Evolutionary conservation across 1,140 invertebrate species (phyloP), one percentile per base, ranked within the genome.

Genomic region (Macrostomum lignano): DNA sequence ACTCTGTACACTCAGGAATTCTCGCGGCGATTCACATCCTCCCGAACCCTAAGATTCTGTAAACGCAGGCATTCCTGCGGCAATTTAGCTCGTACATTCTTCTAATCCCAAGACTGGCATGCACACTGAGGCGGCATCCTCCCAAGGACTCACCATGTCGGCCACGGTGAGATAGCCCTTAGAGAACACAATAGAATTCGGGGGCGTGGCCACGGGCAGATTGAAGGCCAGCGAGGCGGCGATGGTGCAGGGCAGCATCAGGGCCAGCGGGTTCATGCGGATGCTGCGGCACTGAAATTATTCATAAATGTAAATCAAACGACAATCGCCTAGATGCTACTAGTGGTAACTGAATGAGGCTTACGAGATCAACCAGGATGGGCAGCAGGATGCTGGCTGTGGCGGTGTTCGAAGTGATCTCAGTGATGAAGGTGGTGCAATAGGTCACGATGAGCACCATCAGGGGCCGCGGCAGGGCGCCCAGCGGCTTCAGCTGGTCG

Each of bases 111-210:
- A 26, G 17, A 3, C 26, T n/a, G 9, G n/a, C 1, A 14, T 13
- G 19, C 11, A 3, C 22, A n/a, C n/a, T n/a, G n/a, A n/a, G n/a
- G n/a, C n/a, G n/a, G n/a, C n/a, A n/a, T 7, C 21, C 4, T 17
- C 19, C 9, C 24, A 11, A 25, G 21, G 19, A 21, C 45, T 44
- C 41, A 56, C 43, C 49, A 52, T 52, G 25, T 52, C 48, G 14
- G 35, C 37, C 15, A 52, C 38, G 20, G 33, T 37, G 7, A 56
- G 31, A 17, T 40, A 37, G 11, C 48, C 46, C 25, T 31, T 33
- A 6, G 38, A 71, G 21, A 72, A 72, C 1, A 74, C 75, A 28
- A 86, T 74, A 1, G 78, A 77, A 57, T 86, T 86, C 13, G 78
- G 77, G 4, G 76, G 76, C 2, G 69, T 72, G n/a, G 68, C 67